phyloP scores from a whole-genome alignment of 2,797 vertebrate species.

The Ciconia nigra region DNA sequence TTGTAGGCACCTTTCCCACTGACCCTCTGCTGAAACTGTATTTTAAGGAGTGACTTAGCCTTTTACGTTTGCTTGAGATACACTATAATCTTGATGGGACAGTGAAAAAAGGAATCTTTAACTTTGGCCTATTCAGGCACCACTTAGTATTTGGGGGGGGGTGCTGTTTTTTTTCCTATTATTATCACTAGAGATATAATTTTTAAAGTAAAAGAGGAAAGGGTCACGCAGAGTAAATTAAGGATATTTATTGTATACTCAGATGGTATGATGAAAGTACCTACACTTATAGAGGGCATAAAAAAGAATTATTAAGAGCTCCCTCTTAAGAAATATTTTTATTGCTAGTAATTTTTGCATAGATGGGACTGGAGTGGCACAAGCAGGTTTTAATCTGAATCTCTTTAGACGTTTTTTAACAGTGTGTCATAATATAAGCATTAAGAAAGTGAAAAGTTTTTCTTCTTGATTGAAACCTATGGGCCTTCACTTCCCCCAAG shows the following conservation, averaged over 20 bases:
- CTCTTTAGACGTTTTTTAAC: background rate
- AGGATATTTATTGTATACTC: background rate
- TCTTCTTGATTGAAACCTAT: background rate
- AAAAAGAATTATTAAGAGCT: slow-evolving; percentile 9
- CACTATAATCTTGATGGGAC: background rate
- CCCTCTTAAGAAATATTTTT: background rate
- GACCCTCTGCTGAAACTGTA: background rate
- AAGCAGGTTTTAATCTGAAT: slow-evolving; percentile 23
- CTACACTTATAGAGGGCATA: background rate
- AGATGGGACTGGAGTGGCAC: background rate
- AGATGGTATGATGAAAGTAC: background rate
- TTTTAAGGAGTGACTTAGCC: background rate
- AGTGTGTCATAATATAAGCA: background rate
- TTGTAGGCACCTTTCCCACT: background rate
- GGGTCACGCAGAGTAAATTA: background rate
- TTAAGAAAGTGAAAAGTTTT: background rate
- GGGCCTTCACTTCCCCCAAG: background rate
- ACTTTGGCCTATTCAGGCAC: background rate
- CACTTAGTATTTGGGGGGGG: background rate
- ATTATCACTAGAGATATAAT: background rate
- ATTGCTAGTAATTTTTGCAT: slow-evolving; percentile 17
- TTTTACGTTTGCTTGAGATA: background rate
- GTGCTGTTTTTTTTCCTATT: background rate
- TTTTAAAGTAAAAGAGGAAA: background rate
- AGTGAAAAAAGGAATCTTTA: background rate